Base-by-base conservation (phyloP, 1,140 invertebrate species). In the Dendrolimus kikuchii region DNA sequence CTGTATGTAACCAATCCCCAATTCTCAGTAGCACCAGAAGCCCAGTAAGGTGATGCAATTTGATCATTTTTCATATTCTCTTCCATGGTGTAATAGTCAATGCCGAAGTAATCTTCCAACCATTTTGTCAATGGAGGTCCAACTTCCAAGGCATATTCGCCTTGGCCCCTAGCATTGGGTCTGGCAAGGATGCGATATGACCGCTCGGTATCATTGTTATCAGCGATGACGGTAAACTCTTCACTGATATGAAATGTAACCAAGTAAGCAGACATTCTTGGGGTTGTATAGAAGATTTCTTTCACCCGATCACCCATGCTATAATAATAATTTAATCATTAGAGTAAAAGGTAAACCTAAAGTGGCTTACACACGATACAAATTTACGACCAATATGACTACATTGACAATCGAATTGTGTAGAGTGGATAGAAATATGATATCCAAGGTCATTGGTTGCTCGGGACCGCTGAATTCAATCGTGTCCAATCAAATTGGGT, bases 211-310 rank as follows among this genome's bases (percentile, higher is more conserved):
- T 78, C 66, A 7, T 69, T 71, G 45, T 64, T 90, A 65, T 64
- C 63, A 63, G 43, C 66, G 43, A 64, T 96, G 91, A 74, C 96
- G 90, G 36, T 92, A 91, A 48, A 98, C 88, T 46, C 94, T 85
- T 82, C 96, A 92, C 40, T 82, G 5, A 86, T 76, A 41, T 84
- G 90, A 68, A 96, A 92, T 0, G 95, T 93, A 0, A 96, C 87
- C 8, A 96, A 77, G 62, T 97, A 97, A 0, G 95, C 94, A 1
- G 95, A 94, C 95, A 97, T 97, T 38, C 88, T 86, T 0, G 95
- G 92, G 5, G 93, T 93, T 47, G 89, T 88, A 5, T 91, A 60
- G 65, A 93, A 96, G 2, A 57, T 70, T 36, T 90, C 89, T 59
- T 62, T 74, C 0, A 71, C 60, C 10, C 77, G 77, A 39, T 78